Evolutionary conservation across 1,140 invertebrate genomes (phyloP).

Genomic region (Tribolium madens): DNA sequence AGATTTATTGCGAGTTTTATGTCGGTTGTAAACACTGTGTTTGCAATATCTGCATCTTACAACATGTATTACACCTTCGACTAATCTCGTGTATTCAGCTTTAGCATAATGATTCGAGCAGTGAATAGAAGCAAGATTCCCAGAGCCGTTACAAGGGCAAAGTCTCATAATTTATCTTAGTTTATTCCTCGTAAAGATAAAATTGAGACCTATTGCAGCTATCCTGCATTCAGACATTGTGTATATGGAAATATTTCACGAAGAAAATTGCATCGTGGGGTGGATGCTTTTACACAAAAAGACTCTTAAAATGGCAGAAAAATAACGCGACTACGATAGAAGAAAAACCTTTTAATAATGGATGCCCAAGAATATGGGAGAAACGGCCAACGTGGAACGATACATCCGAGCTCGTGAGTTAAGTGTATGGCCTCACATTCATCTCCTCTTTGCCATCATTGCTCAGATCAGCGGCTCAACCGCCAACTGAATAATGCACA

Average conservation of each 20-base stretch:
- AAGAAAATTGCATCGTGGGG: conserved; percentile 12
- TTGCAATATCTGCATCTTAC: not conserved
- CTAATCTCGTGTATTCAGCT: conserved; percentile 7
- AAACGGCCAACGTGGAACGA: conserved; percentile 18
- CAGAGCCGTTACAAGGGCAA: conserved; percentile 1
- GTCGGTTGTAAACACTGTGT: not conserved
- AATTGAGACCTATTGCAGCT: conserved; percentile 21
- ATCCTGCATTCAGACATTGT: conserved; percentile 9
- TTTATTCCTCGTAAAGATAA: conserved; percentile 30
- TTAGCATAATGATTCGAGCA: too few species aligned
- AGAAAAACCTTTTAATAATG: conserved; percentile 32
- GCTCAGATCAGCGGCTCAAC: conserved; percentile 21
- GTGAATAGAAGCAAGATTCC: too few species aligned
- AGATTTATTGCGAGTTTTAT: conserved; percentile 8
- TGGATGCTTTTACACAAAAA: conserved; percentile 22
- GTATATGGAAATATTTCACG: conserved; percentile 18
- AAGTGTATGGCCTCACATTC: conserved; percentile 23
- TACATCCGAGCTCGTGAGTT: conserved; percentile 2
- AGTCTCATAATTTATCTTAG: conserved; percentile 23
- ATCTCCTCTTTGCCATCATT: conserved; percentile 24
- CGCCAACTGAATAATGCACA: conserved; percentile 13
- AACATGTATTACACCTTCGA: not conserved
- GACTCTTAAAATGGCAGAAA: conserved; percentile 30
- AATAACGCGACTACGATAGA: conserved; percentile 10
- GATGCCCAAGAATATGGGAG: not conserved